Percentiles rank a stretch among this genome's conserved stretches.
These are phyloP conservation scores for Heteronetta atricapilla DNA, from an alignment of 2,113 vertebrate species.

Conservation along the genomic window DNA sequence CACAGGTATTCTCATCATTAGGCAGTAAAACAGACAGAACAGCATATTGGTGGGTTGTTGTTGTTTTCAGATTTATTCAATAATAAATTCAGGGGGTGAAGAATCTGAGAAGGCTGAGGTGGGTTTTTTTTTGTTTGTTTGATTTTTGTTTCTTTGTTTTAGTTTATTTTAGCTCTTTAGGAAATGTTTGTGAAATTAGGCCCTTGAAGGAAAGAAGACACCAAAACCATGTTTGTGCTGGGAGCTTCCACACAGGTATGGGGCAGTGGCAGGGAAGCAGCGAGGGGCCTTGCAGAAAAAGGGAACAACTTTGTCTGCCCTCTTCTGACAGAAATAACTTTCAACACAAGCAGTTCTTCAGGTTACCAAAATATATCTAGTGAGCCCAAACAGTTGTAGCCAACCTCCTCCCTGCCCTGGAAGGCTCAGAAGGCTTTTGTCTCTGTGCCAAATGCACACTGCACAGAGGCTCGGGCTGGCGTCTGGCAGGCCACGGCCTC, in stretches of 20 bases:
- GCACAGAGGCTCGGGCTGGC: neutral
- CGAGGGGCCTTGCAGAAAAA: neutral
- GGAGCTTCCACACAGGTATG: neutral
- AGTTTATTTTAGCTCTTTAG: neutral
- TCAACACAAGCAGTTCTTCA: neutral
- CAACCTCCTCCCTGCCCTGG: neutral
- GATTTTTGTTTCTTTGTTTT: no score
- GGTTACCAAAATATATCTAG: neutral
- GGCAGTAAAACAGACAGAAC: no score
- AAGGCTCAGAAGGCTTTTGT: neutral
- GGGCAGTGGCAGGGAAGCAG: neutral
- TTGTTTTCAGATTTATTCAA: neutral
- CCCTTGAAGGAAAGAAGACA: neutral
- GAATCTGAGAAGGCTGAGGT: neutral
- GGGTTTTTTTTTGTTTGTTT: neutral
- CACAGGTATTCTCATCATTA: no score
- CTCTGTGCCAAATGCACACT: neutral
- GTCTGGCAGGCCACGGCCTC: fast-evolving
- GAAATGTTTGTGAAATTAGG: neutral
- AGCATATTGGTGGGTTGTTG: neutral
- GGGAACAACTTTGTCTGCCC: neutral
- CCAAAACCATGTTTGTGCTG: fast-evolving
- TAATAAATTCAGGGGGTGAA: neutral
- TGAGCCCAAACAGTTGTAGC: neutral
- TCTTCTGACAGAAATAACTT: neutral